phyloP scores from a whole-genome alignment of 2,113 vertebrate genomes.

The Aptenodytes patagonicus region DNA sequence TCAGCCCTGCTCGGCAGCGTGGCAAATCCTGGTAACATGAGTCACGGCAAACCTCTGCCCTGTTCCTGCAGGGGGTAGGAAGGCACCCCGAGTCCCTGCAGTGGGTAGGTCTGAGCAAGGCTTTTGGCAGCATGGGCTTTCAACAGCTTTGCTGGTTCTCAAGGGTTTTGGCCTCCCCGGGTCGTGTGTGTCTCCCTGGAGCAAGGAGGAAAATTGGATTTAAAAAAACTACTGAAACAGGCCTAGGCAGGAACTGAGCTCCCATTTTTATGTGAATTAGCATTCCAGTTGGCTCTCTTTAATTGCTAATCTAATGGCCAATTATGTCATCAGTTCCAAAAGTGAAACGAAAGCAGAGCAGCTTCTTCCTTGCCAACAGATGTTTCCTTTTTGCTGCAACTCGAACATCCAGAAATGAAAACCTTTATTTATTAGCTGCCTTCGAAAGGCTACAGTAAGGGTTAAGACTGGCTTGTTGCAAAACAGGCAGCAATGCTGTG shows the following conservation, averaged over 20 bases:
- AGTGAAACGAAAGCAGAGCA: neutral
- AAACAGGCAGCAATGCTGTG: neutral
- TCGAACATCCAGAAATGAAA: neutral
- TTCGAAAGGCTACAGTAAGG: neutral
- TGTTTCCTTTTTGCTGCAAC: constrained; percentile 24
- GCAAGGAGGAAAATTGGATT: neutral
- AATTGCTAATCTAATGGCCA: constrained; percentile 5
- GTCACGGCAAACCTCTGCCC: neutral
- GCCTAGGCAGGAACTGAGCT: neutral
- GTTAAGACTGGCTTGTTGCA: neutral
- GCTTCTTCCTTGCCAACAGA: constrained; percentile 23
- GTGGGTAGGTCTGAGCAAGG: neutral
- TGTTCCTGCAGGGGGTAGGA: neutral
- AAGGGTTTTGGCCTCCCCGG: neutral
- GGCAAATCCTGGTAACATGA: neutral
- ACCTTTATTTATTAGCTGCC: neutral
- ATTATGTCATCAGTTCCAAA: constrained; percentile 21
- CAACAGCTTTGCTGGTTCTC: neutral
- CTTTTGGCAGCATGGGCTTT: neutral
- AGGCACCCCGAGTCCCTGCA: rapidly evolving
- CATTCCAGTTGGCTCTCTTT: constrained; percentile 11
- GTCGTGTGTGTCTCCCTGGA: neutral
- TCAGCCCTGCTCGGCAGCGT: neutral
- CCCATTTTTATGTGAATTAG: neutral
- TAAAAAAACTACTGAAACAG: neutral